phyloP scores from a whole-genome alignment of 2,113 vertebrate species.

The Petroica traversi region DNA sequence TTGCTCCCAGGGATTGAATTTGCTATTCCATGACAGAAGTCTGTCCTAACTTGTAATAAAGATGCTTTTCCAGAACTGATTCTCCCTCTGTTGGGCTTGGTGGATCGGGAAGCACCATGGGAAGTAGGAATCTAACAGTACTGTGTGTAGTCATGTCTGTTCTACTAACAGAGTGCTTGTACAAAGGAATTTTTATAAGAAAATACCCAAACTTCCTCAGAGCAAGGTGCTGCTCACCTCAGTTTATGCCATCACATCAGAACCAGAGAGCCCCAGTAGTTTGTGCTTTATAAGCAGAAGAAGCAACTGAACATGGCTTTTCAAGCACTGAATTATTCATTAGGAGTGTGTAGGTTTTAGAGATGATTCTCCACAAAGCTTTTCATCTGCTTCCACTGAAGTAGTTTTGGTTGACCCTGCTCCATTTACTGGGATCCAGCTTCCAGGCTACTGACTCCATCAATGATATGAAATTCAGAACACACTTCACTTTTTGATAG shows the following conservation, averaged over 20 bases:
- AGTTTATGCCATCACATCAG: background rate
- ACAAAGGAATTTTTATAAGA: background rate
- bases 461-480: background rate
- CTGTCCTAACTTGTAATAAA: background rate
- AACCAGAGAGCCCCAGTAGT: background rate
- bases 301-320: background rate
- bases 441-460: background rate
- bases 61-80: background rate
- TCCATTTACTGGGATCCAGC: background rate
- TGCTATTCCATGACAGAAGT: background rate
- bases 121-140: background rate
- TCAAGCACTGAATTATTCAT: background rate
- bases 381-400: background rate
- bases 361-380: background rate
- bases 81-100: background rate
- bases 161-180: background rate
- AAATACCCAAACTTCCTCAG: background rate
- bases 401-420: background rate
- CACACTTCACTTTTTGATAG: background rate
- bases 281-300: background rate
- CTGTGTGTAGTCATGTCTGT: background rate
- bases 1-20: background rate
- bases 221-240: background rate
- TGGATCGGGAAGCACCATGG: rapidly evolving
- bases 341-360: background rate